Percentiles rank a stretch among this genome's conserved stretches.
phyloP scores from a whole-genome alignment of 2,888 invertebrate species.

The Parasteatoda lunata region DNA sequence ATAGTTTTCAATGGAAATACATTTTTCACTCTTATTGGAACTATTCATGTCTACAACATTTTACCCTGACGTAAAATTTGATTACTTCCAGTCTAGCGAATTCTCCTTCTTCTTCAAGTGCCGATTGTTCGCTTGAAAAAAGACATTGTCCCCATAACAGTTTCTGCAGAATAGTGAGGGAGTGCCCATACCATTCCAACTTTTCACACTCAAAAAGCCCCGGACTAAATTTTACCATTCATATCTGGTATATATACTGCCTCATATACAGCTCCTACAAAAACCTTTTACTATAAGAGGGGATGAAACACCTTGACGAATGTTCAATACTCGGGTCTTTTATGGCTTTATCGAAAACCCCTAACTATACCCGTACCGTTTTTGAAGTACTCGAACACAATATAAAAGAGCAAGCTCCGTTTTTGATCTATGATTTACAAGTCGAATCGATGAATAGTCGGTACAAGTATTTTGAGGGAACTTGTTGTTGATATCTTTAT shows the following conservation, averaged over 20 bases:
- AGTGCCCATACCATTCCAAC: slow-evolving; percentile 35
- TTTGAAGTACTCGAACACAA: background rate
- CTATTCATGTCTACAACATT: too few species aligned
- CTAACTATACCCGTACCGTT: background rate
- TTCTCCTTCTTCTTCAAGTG: background rate
- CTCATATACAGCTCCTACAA: slow-evolving; percentile 22
- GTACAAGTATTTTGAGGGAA: slow-evolving; percentile 32
- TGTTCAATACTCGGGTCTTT: slow-evolving; percentile 5
- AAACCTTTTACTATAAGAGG: background rate
- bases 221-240: slow-evolving; percentile 57
- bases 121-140: background rate
- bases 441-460: slow-evolving; percentile 52
- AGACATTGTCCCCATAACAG: slow-evolving; percentile 15
- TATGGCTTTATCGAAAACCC: too few species aligned
- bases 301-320: slow-evolving; percentile 17
- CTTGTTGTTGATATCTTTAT: slow-evolving; percentile 48
- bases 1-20: too few species aligned
- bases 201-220: slow-evolving; percentile 28
- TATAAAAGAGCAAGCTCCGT: background rate
- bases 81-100: background rate
- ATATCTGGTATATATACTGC: slow-evolving; percentile 34
- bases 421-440: slow-evolving; percentile 63
- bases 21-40: too few species aligned
- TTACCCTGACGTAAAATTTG: background rate
- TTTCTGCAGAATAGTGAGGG: background rate